Conservation (phyloP, 2,113 vertebrate species). For the Podarcis raffonei region DNA sequence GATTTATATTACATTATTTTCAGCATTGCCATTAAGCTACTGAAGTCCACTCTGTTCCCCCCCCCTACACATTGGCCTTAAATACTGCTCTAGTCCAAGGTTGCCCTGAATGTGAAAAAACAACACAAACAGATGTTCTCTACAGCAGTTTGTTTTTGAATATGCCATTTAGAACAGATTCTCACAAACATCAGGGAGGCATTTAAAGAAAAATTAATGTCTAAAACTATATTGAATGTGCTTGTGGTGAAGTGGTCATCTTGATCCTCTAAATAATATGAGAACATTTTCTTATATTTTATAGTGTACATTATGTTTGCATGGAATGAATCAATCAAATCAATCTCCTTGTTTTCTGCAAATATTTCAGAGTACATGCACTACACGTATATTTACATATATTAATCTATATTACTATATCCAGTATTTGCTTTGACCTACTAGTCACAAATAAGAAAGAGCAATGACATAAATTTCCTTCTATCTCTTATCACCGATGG, state of each 20-base stretch:
- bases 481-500: slow-evolving; percentile 27
- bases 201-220: not conserved
- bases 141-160: not conserved
- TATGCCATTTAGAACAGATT: not conserved
- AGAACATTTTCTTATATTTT: not conserved
- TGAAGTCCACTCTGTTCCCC: slow-evolving; percentile 27
- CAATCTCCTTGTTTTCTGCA: slow-evolving; percentile 47
- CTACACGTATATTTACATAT: not conserved
- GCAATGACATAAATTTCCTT: slow-evolving; percentile 56
- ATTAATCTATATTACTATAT: not conserved
- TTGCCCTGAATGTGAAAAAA: slow-evolving; percentile 36
- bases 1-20: slow-evolving; percentile 72
- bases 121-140: slow-evolving; percentile 5
- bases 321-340: slow-evolving; percentile 17
- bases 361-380: slow-evolving; percentile 28
- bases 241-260: not conserved
- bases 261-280: not conserved
- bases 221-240: not conserved
- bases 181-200: not conserved
- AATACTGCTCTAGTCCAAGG: slow-evolving; percentile 40
- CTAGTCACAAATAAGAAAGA: slow-evolving; percentile 61
- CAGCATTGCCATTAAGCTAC: slow-evolving; percentile 54
- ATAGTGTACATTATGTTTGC: not conserved
- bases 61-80: not conserved
- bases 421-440: slow-evolving; percentile 49